Percentiles rank a stretch among this genome's conserved stretches.
Conservation (phyloP, 2,113 vertebrate genomes). For the Corydoras maculifer region DNA sequence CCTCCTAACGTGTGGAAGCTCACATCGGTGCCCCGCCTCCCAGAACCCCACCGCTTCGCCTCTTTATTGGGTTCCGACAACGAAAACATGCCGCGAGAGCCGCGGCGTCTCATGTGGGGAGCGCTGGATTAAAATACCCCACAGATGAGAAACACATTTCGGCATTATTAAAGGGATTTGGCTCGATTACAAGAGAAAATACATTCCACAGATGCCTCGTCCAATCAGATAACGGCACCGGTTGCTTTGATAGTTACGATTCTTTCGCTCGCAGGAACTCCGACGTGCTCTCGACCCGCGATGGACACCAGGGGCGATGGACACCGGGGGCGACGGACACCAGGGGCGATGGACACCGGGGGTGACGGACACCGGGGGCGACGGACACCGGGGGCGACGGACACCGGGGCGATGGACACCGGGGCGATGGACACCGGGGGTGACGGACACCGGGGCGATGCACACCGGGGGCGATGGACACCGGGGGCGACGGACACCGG, state of each 20-base stretch:
- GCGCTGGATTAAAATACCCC: constrained; percentile 55
- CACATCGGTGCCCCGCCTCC: constrained; percentile 36
- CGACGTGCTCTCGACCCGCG: too few species aligned
- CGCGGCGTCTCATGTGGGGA: constrained; percentile 46
- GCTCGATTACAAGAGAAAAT: constrained; percentile 62
- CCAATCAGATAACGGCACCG: constrained; percentile 37
- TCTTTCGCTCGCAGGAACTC: neutral
- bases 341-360: too few species aligned
- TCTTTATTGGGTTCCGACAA: constrained; percentile 52
- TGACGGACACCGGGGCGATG: too few species aligned
- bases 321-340: too few species aligned
- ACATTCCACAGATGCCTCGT: constrained; percentile 57
- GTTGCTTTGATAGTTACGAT: neutral
- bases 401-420: too few species aligned
- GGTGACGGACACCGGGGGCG: too few species aligned
- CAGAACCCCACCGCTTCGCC: constrained; percentile 47
- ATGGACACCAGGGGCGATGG: too few species aligned
- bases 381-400: too few species aligned
- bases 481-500: too few species aligned
- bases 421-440: too few species aligned
- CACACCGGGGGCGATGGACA: too few species aligned
- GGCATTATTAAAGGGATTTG: constrained; percentile 57
- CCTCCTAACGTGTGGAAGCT: constrained; percentile 33
- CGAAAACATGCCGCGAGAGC: constrained; percentile 62
- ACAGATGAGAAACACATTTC: constrained; percentile 57